Percentiles rank a stretch among this genome's conserved stretches.
Conservation (phyloP, 2,113 vertebrate species). For the Symphodus melops region DNA sequence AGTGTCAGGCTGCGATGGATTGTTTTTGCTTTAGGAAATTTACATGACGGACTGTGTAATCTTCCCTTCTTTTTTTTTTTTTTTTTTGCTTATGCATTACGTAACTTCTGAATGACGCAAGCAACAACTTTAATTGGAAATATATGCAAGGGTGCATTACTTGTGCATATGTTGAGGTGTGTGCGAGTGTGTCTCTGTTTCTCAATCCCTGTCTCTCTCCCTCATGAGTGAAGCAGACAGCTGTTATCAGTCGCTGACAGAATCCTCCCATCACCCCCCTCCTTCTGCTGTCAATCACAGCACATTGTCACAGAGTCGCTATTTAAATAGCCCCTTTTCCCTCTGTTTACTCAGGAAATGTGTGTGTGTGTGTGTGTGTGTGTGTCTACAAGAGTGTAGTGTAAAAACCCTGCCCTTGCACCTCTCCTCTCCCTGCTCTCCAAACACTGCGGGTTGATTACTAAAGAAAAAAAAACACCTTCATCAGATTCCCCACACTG, state of each 20-base stretch:
- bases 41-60: slow-evolving; percentile 52
- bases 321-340: slow-evolving; percentile 64
- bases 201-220: slow-evolving; percentile 40
- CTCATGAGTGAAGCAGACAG: slow-evolving; percentile 68
- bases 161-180: slow-evolving; percentile 39
- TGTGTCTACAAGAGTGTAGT: slow-evolving; percentile 16
- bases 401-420: slow-evolving; percentile 19
- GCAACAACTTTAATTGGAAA: slow-evolving; percentile 59
- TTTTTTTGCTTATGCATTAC: slow-evolving; percentile 56
- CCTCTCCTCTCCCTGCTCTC: not conserved
- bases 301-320: slow-evolving; percentile 65
- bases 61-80: not conserved
- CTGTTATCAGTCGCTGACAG: slow-evolving; percentile 80
- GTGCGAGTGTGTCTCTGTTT: slow-evolving; percentile 15
- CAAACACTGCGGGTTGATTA: slow-evolving; percentile 58
- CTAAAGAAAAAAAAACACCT: slow-evolving; percentile 60
- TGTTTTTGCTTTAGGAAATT: slow-evolving; percentile 58
- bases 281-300: slow-evolving; percentile 77
- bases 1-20: slow-evolving; percentile 50
- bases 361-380: slow-evolving; percentile 1
- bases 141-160: slow-evolving; percentile 55
- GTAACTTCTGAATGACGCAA: slow-evolving; percentile 58
- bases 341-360: slow-evolving; percentile 52
- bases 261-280: slow-evolving; percentile 70
- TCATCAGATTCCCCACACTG: slow-evolving; percentile 58